Evolutionary conservation across 1,140 invertebrate genomes (phyloP).

Genomic region (Drosophila ambigua): DNA sequence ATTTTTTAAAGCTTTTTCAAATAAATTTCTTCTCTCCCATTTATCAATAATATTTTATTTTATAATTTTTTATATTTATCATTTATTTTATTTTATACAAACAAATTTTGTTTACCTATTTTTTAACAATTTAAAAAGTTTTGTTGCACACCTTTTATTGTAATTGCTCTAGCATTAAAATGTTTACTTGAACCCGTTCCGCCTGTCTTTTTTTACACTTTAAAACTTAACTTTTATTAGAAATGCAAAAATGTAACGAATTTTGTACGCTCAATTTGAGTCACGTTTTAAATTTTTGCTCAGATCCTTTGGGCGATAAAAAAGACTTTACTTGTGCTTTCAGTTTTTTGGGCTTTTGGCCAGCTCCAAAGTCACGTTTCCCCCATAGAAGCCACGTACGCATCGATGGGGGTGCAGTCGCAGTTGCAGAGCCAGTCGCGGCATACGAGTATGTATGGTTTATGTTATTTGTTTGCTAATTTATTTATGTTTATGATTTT

Average conservation of each 20-base stretch:
- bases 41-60: too few relatives aligned
- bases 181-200: neutral
- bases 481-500: constrained; percentile 63
- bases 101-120: too few relatives aligned
- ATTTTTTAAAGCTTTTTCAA: too few relatives aligned
- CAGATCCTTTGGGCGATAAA: constrained; percentile 49
- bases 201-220: neutral
- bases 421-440: constrained; percentile 21
- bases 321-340: constrained; percentile 17
- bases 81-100: neutral
- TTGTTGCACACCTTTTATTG: neutral
- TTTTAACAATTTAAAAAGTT: too few relatives aligned
- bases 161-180: too few relatives aligned
- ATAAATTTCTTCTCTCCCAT: too few relatives aligned
- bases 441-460: constrained; percentile 23
- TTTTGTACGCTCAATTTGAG: constrained; percentile 52
- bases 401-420: constrained; percentile 36
- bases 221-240: constrained; percentile 6
- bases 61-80: too few relatives aligned
- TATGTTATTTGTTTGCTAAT: constrained; percentile 31
- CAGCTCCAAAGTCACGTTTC: constrained; percentile 59
- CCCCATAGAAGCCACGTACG: constrained; percentile 53
- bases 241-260: constrained; percentile 48
- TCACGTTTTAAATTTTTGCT: constrained; percentile 61
- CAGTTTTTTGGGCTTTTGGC: constrained; percentile 14